Conservation (phyloP, 2,888 invertebrate species). For the Stenodera caucasica region DNA sequence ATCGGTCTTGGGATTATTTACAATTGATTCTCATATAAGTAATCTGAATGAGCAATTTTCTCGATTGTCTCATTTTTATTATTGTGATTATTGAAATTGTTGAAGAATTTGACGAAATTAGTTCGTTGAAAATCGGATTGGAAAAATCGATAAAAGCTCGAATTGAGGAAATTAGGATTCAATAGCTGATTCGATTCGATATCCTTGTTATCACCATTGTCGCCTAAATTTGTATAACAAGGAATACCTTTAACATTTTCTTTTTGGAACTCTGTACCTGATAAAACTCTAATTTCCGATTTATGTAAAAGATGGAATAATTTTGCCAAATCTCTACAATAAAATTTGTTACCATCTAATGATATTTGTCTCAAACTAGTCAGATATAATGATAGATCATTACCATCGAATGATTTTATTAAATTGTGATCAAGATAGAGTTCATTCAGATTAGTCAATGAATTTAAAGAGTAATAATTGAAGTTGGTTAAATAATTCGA, state of each 20-base stretch:
- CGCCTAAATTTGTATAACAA: not conserved
- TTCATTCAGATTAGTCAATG: not conserved
- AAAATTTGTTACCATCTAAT: slow-evolving; percentile 9
- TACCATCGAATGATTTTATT: slow-evolving; percentile 4
- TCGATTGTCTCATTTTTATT: not conserved
- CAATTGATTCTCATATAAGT: not conserved
- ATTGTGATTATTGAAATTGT: not conserved
- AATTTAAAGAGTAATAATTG: slow-evolving; percentile 6
- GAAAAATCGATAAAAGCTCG: slow-evolving; percentile 12
- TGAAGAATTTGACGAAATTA: slow-evolving; percentile 12
- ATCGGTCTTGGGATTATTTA: not conserved
- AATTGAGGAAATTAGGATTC: slow-evolving; percentile 8
- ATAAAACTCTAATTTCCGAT: not conserved
- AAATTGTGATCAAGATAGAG: slow-evolving; percentile 11
- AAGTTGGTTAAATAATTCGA: not conserved
- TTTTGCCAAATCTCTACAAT: slow-evolving; percentile 7
- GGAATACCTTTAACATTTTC: slow-evolving; percentile 11
- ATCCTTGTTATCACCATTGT: not conserved
- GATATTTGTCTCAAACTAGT: not conserved
- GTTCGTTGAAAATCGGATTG: slow-evolving; percentile 5
- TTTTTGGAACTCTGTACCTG: not conserved
- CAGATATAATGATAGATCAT: not conserved
- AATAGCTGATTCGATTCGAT: not conserved
- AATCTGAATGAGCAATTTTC: not conserved
- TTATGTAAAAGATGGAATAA: not conserved